Base-by-base conservation (phyloP, 2,113 vertebrate species). In the Polypterus bichir region DNA sequence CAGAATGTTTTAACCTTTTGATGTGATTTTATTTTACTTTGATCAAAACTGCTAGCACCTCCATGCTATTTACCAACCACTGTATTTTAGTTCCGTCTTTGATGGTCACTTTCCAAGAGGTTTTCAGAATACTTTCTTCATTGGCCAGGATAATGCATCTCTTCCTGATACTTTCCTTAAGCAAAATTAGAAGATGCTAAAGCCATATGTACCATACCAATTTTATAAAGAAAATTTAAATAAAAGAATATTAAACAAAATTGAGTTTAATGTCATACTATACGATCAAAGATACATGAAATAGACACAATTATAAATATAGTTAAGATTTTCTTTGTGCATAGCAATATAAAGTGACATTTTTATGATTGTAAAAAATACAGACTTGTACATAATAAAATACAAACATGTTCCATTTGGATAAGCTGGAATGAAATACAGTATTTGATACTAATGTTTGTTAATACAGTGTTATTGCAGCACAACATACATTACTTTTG, bases 301-400 rank as follows among this genome's bases (percentile, higher is more conserved):
- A 48, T 57, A 44, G 4, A 57, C 56, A 57, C 44, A 48, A n/a
- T 63, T 73, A 88, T 86, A 85, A 88, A 86, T 87, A 84, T 73
- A 77, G 69, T 64, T 83, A 81, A 85, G 83, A 75, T 76, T 77
- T 68, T 79, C 73, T 79, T 67, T 74, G 74, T 75, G 71, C 62
- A 75, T 64, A 65, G 76, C 70, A 81, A 75, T 78, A 83, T 78
- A 83, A 70, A 78, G 66, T 70, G 65, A 70, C 62, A 58, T 67
- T 54, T 68, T 66, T 74, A 75, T 68, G 74, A 77, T 71, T 74
- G 69, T 69, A 72, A 70, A 67, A 71, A 68, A 69, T 68, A 65
- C 52, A 59, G 62, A 63, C 60, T 65, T 58, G 63, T 74, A 70
- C 58, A 71, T 70, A 71, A 71, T 76, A 71, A 68, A 62, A 73